Conservation (phyloP, 1,140 invertebrate genomes). For the Rhopalosiphum maidis region DNA sequence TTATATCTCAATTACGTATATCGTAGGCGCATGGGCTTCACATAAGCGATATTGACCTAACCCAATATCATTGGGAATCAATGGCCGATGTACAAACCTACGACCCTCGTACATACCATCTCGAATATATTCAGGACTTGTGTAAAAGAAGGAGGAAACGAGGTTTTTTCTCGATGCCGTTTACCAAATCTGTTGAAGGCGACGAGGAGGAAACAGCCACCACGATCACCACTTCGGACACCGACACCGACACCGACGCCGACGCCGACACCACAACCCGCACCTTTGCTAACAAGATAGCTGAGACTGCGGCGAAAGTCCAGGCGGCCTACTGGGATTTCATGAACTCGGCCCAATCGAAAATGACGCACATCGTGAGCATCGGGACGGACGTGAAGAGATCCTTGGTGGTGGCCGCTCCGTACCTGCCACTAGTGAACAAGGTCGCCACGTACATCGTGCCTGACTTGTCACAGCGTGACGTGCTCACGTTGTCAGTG, state of each 20-base stretch:
- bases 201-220: not conserved
- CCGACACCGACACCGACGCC: not conserved
- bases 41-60: not conserved
- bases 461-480: not conserved
- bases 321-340: not conserved
- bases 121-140: not conserved
- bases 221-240: not conserved
- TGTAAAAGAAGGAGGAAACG: not conserved
- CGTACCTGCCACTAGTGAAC: not conserved
- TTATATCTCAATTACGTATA: not conserved
- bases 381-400: not conserved
- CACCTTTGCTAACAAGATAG: not conserved
- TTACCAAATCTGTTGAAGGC: accelerated
- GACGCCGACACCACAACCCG: not conserved
- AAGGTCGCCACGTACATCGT: not conserved
- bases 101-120: not conserved
- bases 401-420: not conserved
- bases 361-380: too few relatives aligned
- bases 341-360: not conserved
- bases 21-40: not conserved
- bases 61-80: not conserved
- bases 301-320: not conserved
- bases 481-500: not conserved
- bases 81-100: not conserved
- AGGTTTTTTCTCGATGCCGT: not conserved